A percentile compares a stretch with the other conserved stretches of the same genome.
Evolutionary conservation across 2,888 invertebrate species (phyloP).

Genomic region (Frankliniella fusca): DNA sequence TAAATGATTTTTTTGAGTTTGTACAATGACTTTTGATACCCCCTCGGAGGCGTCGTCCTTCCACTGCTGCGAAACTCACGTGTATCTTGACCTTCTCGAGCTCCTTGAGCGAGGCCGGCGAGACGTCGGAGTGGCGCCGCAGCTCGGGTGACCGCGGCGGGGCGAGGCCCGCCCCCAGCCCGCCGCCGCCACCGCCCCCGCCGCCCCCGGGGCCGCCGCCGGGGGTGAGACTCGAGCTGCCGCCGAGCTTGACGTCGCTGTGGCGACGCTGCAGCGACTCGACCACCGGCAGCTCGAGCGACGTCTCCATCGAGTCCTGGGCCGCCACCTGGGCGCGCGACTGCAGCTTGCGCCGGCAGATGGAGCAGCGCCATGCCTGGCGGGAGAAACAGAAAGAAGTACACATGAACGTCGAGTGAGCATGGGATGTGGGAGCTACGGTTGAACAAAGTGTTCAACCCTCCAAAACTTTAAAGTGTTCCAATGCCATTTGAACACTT

Average conservation of each 20-base stretch:
- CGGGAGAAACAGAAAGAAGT: conserved; percentile 43
- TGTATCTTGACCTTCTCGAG: conserved; percentile 71
- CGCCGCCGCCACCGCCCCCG: conserved; percentile 52
- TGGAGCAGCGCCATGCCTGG: conserved; percentile 84
- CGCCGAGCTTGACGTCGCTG: conserved; percentile 67
- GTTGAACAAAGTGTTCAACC: too few species aligned
- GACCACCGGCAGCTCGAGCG: conserved; percentile 72
- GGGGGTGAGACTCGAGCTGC: conserved; percentile 46
- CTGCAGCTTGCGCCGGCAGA: conserved; percentile 73
- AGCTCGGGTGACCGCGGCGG: conserved; percentile 80
- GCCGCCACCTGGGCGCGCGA: conserved; percentile 68
- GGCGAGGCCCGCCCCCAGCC: conserved; percentile 60
- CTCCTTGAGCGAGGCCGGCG: conserved; percentile 80
- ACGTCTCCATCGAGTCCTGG: conserved; percentile 80
- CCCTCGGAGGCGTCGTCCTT: too few species aligned
- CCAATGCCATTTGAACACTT: too few species aligned
- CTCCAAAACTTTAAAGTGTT: too few species aligned
- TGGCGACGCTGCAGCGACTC: conserved; percentile 76
- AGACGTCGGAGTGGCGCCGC: conserved; percentile 78
- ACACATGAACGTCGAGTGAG: too few species aligned
- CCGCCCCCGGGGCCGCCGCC: conserved; percentile 47
- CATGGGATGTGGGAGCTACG: too few species aligned
- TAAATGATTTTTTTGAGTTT: too few species aligned
- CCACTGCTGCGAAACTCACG: background rate
- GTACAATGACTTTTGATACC: too few species aligned